Conservation (phyloP, 2,888 invertebrate genomes). For the Pandemis heparana region DNA sequence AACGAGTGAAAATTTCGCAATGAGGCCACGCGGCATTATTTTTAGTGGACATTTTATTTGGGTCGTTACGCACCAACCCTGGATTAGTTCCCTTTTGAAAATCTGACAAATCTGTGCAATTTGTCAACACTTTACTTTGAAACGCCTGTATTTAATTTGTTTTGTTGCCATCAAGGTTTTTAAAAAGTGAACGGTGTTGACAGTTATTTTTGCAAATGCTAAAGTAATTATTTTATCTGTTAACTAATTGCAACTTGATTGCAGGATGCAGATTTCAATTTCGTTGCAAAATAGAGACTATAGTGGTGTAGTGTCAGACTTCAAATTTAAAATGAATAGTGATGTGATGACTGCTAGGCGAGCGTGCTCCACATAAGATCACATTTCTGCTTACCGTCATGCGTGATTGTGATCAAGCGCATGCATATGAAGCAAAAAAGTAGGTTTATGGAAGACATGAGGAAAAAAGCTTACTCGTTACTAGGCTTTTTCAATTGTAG, state of each 20-base stretch:
- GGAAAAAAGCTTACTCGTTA: no score
- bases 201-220: slow-evolving; percentile 14
- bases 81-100: slow-evolving; percentile 9
- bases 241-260: neutral
- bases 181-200: slow-evolving; percentile 32
- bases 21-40: slow-evolving; percentile 52
- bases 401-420: no score
- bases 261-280: neutral
- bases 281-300: neutral
- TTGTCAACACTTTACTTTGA: slow-evolving; percentile 1
- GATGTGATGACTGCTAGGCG: no score
- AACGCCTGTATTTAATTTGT: slow-evolving; percentile 15
- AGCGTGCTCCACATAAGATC: no score
- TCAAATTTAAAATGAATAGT: no score
- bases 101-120: slow-evolving; percentile 15
- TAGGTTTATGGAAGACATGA: no score
- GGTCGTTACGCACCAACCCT: slow-evolving; percentile 50
- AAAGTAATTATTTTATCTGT: slow-evolving; percentile 10
- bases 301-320: no score
- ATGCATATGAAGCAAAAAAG: no score
- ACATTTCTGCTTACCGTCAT: no score
- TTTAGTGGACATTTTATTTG: slow-evolving; percentile 57
- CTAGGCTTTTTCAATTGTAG: no score
- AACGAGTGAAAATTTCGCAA: slow-evolving; percentile 59
- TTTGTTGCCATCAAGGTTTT: slow-evolving; percentile 37